Percentiles rank a stretch among this genome's conserved stretches.
phyloP scores from a whole-genome alignment of 2,888 invertebrate genomes.

The Oxytorus armatus region DNA sequence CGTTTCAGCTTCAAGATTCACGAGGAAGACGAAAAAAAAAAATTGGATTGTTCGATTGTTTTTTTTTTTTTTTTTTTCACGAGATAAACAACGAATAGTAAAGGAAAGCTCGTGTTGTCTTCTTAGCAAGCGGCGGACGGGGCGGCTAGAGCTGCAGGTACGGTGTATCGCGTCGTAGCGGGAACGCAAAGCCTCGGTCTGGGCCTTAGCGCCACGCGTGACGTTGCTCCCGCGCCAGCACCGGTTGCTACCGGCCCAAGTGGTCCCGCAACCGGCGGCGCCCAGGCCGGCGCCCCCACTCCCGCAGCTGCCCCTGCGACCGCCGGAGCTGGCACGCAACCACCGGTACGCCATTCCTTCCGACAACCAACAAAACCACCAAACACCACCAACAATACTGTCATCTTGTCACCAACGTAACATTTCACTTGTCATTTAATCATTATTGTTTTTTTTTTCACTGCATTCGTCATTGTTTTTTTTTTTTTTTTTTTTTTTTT shows the following conservation, averaged over 20 bases:
- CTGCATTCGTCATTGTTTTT: too few species aligned
- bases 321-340: slow-evolving; percentile 80
- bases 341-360: slow-evolving; percentile 84
- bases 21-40: slow-evolving; percentile 21
- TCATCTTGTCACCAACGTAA: slow-evolving; percentile 4
- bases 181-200: slow-evolving; percentile 91
- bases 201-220: slow-evolving; percentile 87
- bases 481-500: neutral
- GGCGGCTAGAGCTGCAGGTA: slow-evolving; percentile 92
- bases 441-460: neutral
- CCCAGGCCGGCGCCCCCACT: slow-evolving; percentile 75
- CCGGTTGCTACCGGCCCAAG: slow-evolving; percentile 65
- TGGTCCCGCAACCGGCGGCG: slow-evolving; percentile 81
- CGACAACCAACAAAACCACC: slow-evolving; percentile 75
- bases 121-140: slow-evolving; percentile 91
- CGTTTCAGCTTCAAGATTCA: slow-evolving; percentile 10
- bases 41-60: slow-evolving; percentile 27
- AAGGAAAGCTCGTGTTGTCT: slow-evolving; percentile 77
- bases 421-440: neutral
- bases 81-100: slow-evolving; percentile 55
- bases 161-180: slow-evolving; percentile 91
- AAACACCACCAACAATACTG: slow-evolving; percentile 49
- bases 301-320: slow-evolving; percentile 78
- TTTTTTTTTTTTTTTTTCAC: slow-evolving; percentile 24
- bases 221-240: slow-evolving; percentile 84